Evolutionary conservation across 1,140 invertebrate species (phyloP), one percentile per base, ranked within the genome.

Genomic region (Mercenaria mercenaria): DNA sequence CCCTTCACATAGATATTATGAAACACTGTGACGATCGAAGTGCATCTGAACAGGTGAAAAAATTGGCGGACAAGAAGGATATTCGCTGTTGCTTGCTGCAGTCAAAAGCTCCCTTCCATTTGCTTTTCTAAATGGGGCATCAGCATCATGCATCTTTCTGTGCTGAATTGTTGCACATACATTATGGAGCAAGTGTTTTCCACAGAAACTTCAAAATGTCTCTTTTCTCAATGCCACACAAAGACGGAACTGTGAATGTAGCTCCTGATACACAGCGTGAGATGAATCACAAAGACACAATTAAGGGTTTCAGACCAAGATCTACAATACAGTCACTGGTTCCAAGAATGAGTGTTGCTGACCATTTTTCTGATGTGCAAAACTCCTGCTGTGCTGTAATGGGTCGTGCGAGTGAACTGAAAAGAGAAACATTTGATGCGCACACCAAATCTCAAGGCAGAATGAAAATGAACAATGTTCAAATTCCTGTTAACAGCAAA

Each of bases 1-100:
- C 87, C 29, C 20, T 89, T 1, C 77, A 89, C 52, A 18, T 26
- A 10, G 87, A 89, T 74, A 56, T 89, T 29, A 82, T 82, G 79
- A n/a, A n/a, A 59, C 87, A 82, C 26, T 82, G 79, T 82, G 79
- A 43, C 41, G 87, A 82, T 82, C 34, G 81, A n/a, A n/a, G 34
- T 47, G 87, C 23, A 82, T 89, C 26, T 0, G 2, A 18, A 6
- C 74, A 0, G 77, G 59, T 37, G 87, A 89, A 43, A 20, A 43
- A 11, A 8, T 74, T 4, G 77, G 87, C 56, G 79, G 79, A 4
- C n/a, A n/a, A 13, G 67, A 56, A 59, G 77, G 87, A 11, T 89
- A 89, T 34, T 52, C n/a, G 29, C 43, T 82, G 2, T 4, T 89
- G 11, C 32, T 89, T 29, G 59, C n/a, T n/a, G 37, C 59, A 74